phyloP scores from a whole-genome alignment of 2,797 vertebrate species.

The Paedocypris micromegethes region DNA sequence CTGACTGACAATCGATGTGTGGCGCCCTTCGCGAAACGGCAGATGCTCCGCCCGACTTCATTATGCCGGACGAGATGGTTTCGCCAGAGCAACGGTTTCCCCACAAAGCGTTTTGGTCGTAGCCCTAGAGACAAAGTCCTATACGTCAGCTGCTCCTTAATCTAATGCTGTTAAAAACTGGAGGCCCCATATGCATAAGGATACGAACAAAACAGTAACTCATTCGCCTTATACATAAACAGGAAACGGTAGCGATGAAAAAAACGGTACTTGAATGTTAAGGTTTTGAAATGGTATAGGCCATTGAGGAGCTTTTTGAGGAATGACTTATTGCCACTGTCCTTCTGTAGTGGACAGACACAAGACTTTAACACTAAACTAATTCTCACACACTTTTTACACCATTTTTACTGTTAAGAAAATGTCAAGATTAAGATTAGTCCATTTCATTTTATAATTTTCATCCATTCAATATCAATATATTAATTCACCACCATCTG shows the following conservation, averaged over 20 bases:
- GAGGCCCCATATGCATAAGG: slow-evolving; percentile 27
- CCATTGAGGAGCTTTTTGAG: not conserved
- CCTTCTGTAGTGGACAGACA: not conserved
- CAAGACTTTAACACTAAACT: too few relatives aligned
- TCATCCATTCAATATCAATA: too few relatives aligned
- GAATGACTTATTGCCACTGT: not conserved
- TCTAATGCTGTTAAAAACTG: slow-evolving; percentile 45
- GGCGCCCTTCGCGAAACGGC: slow-evolving; percentile 63
- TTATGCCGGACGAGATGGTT: slow-evolving; percentile 70
- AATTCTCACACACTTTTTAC: too few relatives aligned
- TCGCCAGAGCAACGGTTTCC: slow-evolving; percentile 62
- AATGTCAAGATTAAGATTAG: too few relatives aligned
- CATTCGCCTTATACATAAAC: slow-evolving; percentile 30
- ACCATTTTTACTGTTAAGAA: too few relatives aligned
- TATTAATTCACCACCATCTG: too few relatives aligned
- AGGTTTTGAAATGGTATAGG: slow-evolving; percentile 4
- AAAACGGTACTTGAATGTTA: slow-evolving; percentile 36
- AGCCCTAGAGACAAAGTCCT: slow-evolving; percentile 50
- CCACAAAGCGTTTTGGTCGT: slow-evolving; percentile 69
- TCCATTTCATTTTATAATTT: too few relatives aligned
- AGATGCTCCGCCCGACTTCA: slow-evolving; percentile 83
- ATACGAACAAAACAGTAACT: slow-evolving; percentile 36
- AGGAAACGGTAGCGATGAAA: slow-evolving; percentile 40
- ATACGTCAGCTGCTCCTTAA: slow-evolving; percentile 50
- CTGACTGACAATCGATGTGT: slow-evolving; percentile 61